Evolutionary conservation across 2,113 vertebrate species (phyloP).

Genomic region (Accipiter cooperii): DNA sequence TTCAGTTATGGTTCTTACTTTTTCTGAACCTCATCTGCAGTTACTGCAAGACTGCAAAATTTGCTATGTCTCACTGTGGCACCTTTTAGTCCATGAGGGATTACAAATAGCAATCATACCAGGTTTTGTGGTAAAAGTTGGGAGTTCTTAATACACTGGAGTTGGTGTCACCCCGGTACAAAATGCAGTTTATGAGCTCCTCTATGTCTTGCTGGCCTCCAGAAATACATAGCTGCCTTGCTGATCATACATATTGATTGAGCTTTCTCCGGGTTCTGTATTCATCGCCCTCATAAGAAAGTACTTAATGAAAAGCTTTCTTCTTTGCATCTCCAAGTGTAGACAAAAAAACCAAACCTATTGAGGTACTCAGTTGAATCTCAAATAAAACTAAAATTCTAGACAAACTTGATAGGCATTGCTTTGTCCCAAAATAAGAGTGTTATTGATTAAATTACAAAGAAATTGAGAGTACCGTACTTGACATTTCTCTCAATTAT

Average conservation of each 20-base stretch:
- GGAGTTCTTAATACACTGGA: not conserved
- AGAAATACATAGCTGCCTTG: conserved; percentile 4
- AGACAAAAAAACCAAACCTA: not conserved
- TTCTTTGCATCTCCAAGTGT: not conserved
- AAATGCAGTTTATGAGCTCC: conserved; percentile 41
- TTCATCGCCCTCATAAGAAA: not conserved
- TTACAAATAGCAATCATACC: not conserved
- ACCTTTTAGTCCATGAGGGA: not conserved
- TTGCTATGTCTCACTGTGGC: not conserved
- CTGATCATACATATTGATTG: not conserved
- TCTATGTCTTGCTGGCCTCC: not conserved
- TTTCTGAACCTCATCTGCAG: not conserved
- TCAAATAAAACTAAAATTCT: conserved; percentile 12
- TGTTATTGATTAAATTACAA: conserved; percentile 38
- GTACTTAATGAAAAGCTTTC: not conserved
- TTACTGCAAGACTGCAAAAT: not conserved
- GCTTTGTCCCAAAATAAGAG: conserved; percentile 22
- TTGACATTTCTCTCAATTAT: conserved; percentile 52
- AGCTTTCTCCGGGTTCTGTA: not conserved
- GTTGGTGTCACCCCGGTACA: conserved; percentile 36
- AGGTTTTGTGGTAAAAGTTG: not conserved
- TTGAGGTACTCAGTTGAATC: not conserved
- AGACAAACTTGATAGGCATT: not conserved
- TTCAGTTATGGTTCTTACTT: not conserved
- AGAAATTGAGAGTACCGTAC: conserved; percentile 5